Evolutionary conservation across 2,113 vertebrate species (phyloP).

Genomic region (Bolborhynchus lineola): DNA sequence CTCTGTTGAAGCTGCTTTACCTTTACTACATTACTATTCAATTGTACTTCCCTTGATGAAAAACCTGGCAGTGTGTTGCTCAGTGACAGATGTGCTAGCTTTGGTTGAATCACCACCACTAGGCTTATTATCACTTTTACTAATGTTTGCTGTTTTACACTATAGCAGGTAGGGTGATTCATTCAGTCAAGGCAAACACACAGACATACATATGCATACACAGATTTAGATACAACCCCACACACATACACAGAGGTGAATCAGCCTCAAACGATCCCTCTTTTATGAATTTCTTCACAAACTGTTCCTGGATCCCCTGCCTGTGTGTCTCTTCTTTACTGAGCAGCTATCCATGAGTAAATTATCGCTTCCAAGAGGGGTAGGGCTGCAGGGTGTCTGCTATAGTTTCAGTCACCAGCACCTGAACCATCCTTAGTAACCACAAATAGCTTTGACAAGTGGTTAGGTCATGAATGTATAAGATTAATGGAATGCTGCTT

Average conservation of each 20-base stretch:
- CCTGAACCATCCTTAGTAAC: neutral
- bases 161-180: constrained; percentile 72
- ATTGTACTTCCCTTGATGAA: constrained; percentile 70
- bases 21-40: constrained; percentile 72
- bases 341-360: neutral
- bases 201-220: neutral
- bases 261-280: neutral
- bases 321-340: neutral
- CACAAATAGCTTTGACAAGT: neutral
- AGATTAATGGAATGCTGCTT: neutral
- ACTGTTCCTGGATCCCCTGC: neutral
- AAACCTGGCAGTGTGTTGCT: constrained; percentile 70
- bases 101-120: constrained; percentile 76
- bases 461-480: neutral
- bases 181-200: constrained; percentile 50
- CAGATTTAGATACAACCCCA: neutral
- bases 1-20: constrained; percentile 56
- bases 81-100: constrained; percentile 76
- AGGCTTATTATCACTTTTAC: constrained; percentile 75
- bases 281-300: neutral
- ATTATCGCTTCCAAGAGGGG: neutral
- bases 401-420: neutral
- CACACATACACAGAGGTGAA: neutral
- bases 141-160: constrained; percentile 76
- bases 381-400: neutral